Evolutionary conservation across 1,140 invertebrate genomes (phyloP).

Genomic region (Pseudomyrmex flavicornis): DNA sequence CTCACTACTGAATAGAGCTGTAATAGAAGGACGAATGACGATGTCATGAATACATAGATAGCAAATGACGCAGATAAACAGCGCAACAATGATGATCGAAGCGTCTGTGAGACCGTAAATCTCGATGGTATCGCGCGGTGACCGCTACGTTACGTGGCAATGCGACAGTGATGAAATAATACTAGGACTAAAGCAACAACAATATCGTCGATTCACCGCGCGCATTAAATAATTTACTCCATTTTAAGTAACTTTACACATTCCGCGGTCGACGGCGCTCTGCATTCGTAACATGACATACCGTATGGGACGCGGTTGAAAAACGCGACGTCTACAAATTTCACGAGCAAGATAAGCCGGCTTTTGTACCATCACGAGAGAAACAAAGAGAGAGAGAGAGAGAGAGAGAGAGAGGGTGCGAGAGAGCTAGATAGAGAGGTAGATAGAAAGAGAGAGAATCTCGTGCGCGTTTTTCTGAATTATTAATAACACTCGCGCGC

Average conservation of each 20-base stretch:
- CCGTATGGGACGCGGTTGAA: constrained; percentile 1
- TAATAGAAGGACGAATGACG: constrained; percentile 10
- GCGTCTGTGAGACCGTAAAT: constrained; percentile 44
- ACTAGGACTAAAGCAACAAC: constrained; percentile 23
- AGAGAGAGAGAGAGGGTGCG: background rate
- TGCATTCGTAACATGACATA: constrained; percentile 17
- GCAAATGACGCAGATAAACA: constrained; percentile 21
- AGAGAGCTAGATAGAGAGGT: constrained; percentile 2
- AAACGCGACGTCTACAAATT: constrained; percentile 43
- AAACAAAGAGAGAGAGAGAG: background rate
- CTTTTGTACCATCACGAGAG: background rate
- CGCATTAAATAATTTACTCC: constrained; percentile 26
- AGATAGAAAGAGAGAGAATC: background rate
- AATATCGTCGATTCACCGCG: background rate
- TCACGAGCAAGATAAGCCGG: constrained; percentile 40
- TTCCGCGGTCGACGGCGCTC: background rate
- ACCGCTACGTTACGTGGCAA: background rate
- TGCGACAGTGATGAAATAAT: constrained; percentile 24
- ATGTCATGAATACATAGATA: background rate
- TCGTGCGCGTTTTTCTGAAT: constrained; percentile 44
- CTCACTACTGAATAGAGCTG: background rate
- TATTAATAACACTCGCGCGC: constrained; percentile 32
- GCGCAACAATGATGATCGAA: constrained; percentile 9
- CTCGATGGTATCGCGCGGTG: constrained; percentile 14
- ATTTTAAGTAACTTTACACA: constrained; percentile 49